Evolutionary conservation across 2,113 vertebrate genomes (phyloP).

Genomic region (Melozone crissalis): DNA sequence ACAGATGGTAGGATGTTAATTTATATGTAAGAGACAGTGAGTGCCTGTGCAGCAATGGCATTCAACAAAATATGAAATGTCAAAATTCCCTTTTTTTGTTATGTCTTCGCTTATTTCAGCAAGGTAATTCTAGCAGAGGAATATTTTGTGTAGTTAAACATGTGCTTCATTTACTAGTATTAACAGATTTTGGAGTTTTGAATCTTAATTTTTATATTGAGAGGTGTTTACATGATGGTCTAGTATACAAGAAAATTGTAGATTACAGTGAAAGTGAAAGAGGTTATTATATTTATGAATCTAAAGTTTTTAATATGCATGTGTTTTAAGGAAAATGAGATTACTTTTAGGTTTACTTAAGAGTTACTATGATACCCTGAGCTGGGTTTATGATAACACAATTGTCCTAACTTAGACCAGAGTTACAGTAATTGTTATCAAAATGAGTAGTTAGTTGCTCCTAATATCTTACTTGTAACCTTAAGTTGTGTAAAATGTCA

Average conservation of each 20-base stretch:
- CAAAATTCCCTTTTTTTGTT: conserved; percentile 71
- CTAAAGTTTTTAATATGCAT: background rate
- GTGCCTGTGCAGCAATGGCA: conserved; percentile 66
- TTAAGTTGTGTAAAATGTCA: background rate
- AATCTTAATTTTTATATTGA: background rate
- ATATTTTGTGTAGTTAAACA: conserved; percentile 41
- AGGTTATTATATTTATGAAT: background rate
- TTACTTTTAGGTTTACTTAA: background rate
- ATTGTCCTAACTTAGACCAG: background rate
- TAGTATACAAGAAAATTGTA: background rate
- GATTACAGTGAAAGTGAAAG: background rate
- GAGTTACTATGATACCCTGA: background rate
- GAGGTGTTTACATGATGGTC: background rate
- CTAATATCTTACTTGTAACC: background rate
- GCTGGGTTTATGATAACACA: background rate
- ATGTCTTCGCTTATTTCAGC: conserved; percentile 67
- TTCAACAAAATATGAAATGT: conserved; percentile 78
- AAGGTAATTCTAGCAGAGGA: conserved; percentile 55
- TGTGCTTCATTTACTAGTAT: conserved; percentile 52
- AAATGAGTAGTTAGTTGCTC: background rate
- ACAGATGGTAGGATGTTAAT: conserved; percentile 85
- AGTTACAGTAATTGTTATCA: background rate
- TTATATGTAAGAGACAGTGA: conserved; percentile 78
- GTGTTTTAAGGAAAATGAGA: background rate
- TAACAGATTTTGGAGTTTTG: conserved; percentile 17